Evolutionary conservation across 2,888 invertebrate genomes (phyloP), one percentile per base, ranked within the genome.

Genomic region (Tineola bisselliella): DNA sequence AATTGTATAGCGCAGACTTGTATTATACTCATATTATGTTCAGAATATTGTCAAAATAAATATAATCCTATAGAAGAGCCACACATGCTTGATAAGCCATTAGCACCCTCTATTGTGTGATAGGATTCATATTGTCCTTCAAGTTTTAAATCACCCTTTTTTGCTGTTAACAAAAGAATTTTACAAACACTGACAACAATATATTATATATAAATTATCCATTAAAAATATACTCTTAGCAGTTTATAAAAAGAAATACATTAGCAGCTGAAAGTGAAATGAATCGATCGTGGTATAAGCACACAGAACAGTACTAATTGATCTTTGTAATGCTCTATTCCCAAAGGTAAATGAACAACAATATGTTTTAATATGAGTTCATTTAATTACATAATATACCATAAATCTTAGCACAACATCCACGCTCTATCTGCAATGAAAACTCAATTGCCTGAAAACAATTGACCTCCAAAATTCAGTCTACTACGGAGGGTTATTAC

Each of bases 31-130:
- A n/a, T n/a, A n/a, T n/a, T n/a, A n/a, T 25, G 25, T 25, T 25
- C 6, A 4, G 25, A 6, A 25, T 25, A 25, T 38, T n/a, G 10
- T 38, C 38, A 10, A 10, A 1, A 17, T 48, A 48, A 58, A 58
- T 33, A 33, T 33, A 58, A 58, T 58, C 17, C 58, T 10, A 15
- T 1, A 15, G 8, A 33, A 33, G 33, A 33, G 33, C 25, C 56
- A 19, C 58, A 33, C 33, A 15, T 65, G 63, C 57, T 66, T 64
- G 64, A 65, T 66, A 69, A 69, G 62, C 68, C 69, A 68, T 73
- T 69, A 68, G 64, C 64, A 63, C 67, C 68, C 70, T 33, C 61
- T 43, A 70, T 75, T 74, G 69, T 74, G 69, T 69, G 69, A 68
- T 65, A 67, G 70, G 72, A 73, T 70, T 69, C 69, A 66, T 69